phyloP scores from a whole-genome alignment of 2,888 invertebrate species.

The Chymomyza fuscimana region DNA sequence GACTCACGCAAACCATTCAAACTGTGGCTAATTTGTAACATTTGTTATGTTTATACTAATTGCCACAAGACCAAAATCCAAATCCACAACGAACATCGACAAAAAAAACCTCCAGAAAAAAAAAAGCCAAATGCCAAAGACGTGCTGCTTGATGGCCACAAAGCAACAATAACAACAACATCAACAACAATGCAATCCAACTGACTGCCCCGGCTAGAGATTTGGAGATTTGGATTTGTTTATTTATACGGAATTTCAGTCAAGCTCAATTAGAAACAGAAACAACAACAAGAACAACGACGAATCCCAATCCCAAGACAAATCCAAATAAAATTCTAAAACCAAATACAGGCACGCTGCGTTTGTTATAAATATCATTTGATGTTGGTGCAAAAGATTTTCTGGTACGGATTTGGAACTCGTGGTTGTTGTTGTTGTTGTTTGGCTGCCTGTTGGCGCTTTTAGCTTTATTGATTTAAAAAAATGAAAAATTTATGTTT shows the following conservation, averaged over 20 bases:
- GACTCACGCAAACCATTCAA: conserved; percentile 32
- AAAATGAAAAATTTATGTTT: conserved; percentile 74
- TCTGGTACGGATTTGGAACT: conserved; percentile 42
- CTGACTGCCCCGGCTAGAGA: conserved; percentile 33
- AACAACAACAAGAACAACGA: background rate
- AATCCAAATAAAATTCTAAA: conserved; percentile 30
- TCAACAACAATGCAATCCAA: conserved; percentile 36
- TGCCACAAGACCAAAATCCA: conserved; percentile 43
- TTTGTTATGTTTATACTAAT: conserved; percentile 55
- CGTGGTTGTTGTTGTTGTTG: conserved; percentile 52
- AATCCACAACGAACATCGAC: conserved; percentile 27
- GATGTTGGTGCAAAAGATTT: conserved; percentile 15
- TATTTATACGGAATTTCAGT: conserved; percentile 68
- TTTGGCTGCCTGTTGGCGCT: conserved; percentile 52
- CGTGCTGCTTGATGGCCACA: conserved; percentile 32
- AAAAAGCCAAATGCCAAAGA: conserved; percentile 31
- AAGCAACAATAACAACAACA: conserved; percentile 14
- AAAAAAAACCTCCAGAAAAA: background rate
- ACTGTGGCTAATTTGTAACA: conserved; percentile 64
- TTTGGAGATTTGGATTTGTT: conserved; percentile 64
- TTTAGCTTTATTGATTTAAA: conserved; percentile 71
- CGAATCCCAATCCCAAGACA: background rate
- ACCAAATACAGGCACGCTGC: conserved; percentile 13
- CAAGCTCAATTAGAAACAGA: conserved; percentile 67
- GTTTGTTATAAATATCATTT: conserved; percentile 55